Conservation (phyloP, 2,797 vertebrate species). For the Poecilia picta region DNA sequence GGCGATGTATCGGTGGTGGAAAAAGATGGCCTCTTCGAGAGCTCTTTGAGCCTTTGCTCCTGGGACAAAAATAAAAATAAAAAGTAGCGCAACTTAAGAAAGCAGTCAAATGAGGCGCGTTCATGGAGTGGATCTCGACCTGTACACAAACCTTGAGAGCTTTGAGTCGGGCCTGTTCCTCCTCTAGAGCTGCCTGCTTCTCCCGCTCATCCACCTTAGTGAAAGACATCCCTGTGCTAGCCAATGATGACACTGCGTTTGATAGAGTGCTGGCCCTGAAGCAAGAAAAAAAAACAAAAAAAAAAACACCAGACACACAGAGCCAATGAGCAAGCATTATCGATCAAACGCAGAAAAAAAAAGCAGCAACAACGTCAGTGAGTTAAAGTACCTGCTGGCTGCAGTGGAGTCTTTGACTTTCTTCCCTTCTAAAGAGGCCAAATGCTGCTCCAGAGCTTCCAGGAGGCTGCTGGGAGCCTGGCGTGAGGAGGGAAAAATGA, state of each 20-base stretch:
- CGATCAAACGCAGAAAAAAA: neutral
- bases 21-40: constrained; percentile 96
- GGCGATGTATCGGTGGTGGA: constrained; percentile 96
- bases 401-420: constrained; percentile 99
- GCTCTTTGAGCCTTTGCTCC: constrained; percentile 98
- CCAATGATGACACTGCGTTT: constrained; percentile 96
- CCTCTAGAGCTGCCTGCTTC: constrained; percentile 98
- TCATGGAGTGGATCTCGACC: too few relatives aligned
- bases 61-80: constrained; percentile 48
- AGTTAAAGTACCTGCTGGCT: constrained; percentile 90
- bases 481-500: constrained; percentile 20
- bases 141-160: constrained; percentile 89
- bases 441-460: constrained; percentile 98
- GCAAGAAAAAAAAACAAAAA: constrained; percentile 24
- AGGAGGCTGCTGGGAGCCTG: constrained; percentile 99
- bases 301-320: constrained; percentile 15
- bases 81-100: constrained; percentile 20
- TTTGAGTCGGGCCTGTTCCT: constrained; percentile 97
- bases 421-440: constrained; percentile 99
- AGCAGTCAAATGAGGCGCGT: neutral
- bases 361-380: neutral
- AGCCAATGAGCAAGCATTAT: constrained; percentile 1
- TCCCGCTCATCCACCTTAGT: constrained; percentile 99
- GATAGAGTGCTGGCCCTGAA: constrained; percentile 96
- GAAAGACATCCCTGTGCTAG: constrained; percentile 97